Percentiles rank a stretch among this genome's conserved stretches.
Evolutionary conservation across 2,113 vertebrate genomes (phyloP).

Genomic region (Otis tarda): DNA sequence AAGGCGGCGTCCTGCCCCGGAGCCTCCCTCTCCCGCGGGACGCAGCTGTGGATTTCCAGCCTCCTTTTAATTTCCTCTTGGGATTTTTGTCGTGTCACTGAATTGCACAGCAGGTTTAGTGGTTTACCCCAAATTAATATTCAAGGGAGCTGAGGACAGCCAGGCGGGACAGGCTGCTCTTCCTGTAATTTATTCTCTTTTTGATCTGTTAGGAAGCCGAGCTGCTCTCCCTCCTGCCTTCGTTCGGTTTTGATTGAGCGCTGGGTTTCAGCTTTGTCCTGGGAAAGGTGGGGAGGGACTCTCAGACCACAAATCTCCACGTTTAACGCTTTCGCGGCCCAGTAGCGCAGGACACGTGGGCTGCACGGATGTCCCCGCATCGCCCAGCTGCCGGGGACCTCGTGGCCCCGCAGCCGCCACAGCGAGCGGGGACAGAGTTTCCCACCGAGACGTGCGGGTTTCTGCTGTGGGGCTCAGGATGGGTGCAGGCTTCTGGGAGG

Average conservation of each 20-base stretch:
- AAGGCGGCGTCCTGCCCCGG: fast-evolving
- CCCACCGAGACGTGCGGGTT: background rate
- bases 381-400: background rate
- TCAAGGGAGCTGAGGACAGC: background rate
- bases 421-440: background rate
- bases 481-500: background rate
- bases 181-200: background rate
- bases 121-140: background rate
- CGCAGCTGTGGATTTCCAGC: background rate
- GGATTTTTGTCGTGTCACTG: background rate
- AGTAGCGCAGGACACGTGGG: background rate
- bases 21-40: background rate
- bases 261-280: background rate
- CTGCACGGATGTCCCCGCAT: background rate
- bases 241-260: background rate
- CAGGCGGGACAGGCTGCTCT: background rate
- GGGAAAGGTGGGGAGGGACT: background rate
- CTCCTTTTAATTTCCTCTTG: background rate
- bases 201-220: background rate
- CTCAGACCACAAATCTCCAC: fast-evolving
- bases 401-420: fast-evolving
- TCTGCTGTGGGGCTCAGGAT: background rate
- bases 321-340: background rate
- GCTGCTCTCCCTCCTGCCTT: background rate
- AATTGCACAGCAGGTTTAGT: background rate